A percentile compares a stretch with the other conserved stretches of the same genome.
Conservation (phyloP, 2,888 invertebrate species). For the Latrodectus hesperus region DNA sequence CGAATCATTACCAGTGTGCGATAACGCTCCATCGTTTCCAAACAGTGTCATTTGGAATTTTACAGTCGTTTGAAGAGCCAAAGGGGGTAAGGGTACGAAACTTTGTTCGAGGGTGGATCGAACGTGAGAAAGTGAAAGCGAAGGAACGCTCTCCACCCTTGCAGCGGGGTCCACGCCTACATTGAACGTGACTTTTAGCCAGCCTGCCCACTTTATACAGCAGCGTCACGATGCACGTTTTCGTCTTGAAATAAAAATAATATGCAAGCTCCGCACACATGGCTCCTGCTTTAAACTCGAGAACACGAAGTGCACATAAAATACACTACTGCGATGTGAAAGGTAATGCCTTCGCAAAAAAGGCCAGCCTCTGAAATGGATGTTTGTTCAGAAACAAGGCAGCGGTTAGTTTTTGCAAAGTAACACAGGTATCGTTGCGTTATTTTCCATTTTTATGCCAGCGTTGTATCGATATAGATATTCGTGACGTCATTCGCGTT, state of each 20-base stretch:
- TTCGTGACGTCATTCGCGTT: no score
- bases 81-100: not conserved
- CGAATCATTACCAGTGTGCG: no score
- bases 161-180: slow-evolving; percentile 16
- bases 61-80: not conserved
- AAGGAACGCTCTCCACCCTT: slow-evolving; percentile 12
- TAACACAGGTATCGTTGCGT: no score
- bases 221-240: slow-evolving; percentile 9
- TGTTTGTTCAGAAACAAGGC: no score
- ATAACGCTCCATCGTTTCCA: not conserved
- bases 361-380: no score
- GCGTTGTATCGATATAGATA: no score
- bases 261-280: not conserved
- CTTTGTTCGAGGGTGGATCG: slow-evolving; percentile 22
- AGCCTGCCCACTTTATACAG: slow-evolving; percentile 9
- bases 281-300: not conserved
- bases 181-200: slow-evolving; percentile 31
- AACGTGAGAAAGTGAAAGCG: slow-evolving; percentile 27
- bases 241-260: not conserved
- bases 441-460: no score
- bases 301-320: slow-evolving; percentile 37
- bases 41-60: not conserved
- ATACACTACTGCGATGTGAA: slow-evolving; percentile 16
- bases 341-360: no score
- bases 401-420: no score